Evolutionary conservation across 2,797 vertebrate species (phyloP).

Genomic region (Hozukius guyotensis): DNA sequence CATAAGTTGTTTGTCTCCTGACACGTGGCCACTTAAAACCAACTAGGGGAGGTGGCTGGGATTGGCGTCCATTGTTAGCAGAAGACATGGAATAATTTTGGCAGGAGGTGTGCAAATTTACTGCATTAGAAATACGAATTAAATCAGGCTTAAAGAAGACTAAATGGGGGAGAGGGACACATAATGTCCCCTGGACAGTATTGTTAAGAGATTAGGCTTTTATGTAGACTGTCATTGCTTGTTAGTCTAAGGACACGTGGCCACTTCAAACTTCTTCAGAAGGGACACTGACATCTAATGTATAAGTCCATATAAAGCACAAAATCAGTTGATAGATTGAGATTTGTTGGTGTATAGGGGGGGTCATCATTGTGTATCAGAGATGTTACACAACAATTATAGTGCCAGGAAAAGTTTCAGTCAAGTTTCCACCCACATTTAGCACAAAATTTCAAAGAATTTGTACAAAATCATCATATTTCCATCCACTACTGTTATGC

Average conservation of each 20-base stretch:
- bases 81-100: slow-evolving; percentile 44
- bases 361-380: not conserved
- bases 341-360: not conserved
- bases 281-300: slow-evolving; percentile 1
- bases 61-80: slow-evolving; percentile 53
- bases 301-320: not conserved
- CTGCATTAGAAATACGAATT: slow-evolving; percentile 42
- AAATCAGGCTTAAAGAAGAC: slow-evolving; percentile 47
- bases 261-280: slow-evolving; percentile 6
- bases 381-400: slow-evolving; percentile 2
- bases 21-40: slow-evolving; percentile 77
- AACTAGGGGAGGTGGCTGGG: slow-evolving; percentile 54
- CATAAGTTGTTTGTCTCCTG: slow-evolving; percentile 62
- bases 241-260: slow-evolving; percentile 26
- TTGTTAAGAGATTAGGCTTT: slow-evolving; percentile 37
- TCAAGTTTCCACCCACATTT: not conserved
- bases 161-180: slow-evolving; percentile 1
- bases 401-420: not conserved
- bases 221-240: slow-evolving; percentile 27
- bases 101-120: slow-evolving; percentile 51
- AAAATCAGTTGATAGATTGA: not conserved
- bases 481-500: not conserved
- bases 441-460: not conserved
- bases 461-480: fast-evolving
- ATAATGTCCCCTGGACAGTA: slow-evolving; percentile 17